Evolutionary conservation across 2,888 invertebrate species (phyloP).

Genomic region (Galeruca laticollis): DNA sequence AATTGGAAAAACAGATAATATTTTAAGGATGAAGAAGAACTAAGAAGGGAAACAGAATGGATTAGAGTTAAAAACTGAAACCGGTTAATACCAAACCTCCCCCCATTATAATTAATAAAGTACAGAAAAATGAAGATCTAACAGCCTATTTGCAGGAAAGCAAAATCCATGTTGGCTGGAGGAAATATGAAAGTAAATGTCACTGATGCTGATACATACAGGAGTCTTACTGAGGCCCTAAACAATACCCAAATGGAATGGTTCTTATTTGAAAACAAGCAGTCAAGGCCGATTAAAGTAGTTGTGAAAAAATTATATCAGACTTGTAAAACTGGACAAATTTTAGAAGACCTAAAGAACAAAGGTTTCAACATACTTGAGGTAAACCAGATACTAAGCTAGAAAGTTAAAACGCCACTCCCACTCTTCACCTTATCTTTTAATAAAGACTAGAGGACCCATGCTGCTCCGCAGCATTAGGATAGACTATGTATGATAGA

Average conservation of each 20-base stretch:
- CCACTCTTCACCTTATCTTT: too few species aligned
- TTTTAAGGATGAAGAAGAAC: constrained; percentile 9
- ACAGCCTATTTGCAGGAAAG: too few species aligned
- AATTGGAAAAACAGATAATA: constrained; percentile 7
- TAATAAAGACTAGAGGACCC: too few species aligned
- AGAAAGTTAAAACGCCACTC: too few species aligned
- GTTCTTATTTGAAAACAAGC: constrained; percentile 13
- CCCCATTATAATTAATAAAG: too few species aligned
- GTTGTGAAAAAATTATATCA: constrained; percentile 12
- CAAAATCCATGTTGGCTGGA: neutral
- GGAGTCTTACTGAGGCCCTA: neutral
- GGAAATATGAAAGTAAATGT: constrained; percentile 5
- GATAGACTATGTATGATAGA: too few species aligned
- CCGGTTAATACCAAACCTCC: too few species aligned
- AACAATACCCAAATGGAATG: neutral
- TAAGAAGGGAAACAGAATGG: constrained; percentile 7
- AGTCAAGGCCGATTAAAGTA: constrained; percentile 6
- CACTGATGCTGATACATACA: neutral
- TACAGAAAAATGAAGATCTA: too few species aligned
- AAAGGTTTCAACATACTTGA: neutral
- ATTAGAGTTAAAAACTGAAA: neutral
- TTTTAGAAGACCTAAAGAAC: constrained; percentile 11
- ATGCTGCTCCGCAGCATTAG: too few species aligned
- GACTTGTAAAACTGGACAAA: neutral
- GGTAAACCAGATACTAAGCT: too few species aligned